These are phyloP conservation scores for Microcebus griseorufus DNA, from an alignment of 2,113 vertebrate species.

Conservation along the genomic window DNA sequence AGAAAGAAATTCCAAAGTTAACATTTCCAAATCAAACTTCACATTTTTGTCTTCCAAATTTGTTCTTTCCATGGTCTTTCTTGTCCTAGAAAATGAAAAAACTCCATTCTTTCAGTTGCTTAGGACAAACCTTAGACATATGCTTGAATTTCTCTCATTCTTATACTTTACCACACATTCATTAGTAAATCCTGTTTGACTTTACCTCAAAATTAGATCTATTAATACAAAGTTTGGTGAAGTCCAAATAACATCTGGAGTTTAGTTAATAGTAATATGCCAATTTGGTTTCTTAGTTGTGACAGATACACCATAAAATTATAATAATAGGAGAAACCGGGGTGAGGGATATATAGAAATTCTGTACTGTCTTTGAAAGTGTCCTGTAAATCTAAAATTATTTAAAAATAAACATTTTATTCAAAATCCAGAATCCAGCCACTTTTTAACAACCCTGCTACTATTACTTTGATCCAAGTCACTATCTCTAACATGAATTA, in stretches of 20 bases:
- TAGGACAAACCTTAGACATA: background rate
- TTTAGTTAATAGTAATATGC: background rate
- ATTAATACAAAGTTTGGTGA: background rate
- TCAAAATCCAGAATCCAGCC: background rate
- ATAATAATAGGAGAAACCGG: background rate
- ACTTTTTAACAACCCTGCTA: background rate
- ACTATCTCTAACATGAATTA: background rate
- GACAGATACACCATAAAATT: background rate
- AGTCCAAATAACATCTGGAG: background rate
- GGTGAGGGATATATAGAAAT: background rate
- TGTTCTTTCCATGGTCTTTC: background rate
- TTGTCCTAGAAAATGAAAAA: background rate
- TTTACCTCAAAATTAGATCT: conserved; percentile 31
- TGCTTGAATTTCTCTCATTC: background rate
- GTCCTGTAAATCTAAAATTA: conserved; percentile 34
- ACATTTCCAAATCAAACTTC: background rate
- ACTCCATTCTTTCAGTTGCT: background rate
- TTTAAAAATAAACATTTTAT: background rate
- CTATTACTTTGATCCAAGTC: background rate
- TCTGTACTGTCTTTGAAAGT: background rate
- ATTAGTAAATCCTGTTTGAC: background rate
- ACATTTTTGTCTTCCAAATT: background rate
- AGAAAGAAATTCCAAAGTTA: background rate
- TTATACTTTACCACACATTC: background rate
- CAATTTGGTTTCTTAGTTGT: background rate